Evolutionary conservation across 1,140 invertebrate species (phyloP).

Genomic region (Pinna nobilis): DNA sequence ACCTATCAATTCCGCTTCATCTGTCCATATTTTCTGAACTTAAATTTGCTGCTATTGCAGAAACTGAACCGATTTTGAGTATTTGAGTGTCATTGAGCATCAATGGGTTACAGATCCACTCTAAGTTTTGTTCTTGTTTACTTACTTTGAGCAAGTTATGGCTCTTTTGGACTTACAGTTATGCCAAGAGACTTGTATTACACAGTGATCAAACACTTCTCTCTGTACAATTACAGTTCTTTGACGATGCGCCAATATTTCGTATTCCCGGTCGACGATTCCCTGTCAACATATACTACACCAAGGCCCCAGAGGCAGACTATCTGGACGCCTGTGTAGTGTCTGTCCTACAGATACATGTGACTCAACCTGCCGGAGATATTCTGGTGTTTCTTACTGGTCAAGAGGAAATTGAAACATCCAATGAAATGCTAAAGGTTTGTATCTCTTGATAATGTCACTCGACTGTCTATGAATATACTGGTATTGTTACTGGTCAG

Average conservation of each 20-base stretch:
- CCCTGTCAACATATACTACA: slow-evolving; percentile 98
- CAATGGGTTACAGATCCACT: no score
- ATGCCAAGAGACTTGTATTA: neutral
- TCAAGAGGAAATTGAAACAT: slow-evolving; percentile 96
- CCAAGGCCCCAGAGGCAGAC: slow-evolving; percentile 97
- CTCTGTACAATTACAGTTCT: slow-evolving; percentile 80
- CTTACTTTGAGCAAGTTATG: no score
- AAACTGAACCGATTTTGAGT: no score
- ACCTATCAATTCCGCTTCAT: no score
- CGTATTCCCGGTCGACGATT: slow-evolving; percentile 91
- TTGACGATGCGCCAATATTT: slow-evolving; percentile 99
- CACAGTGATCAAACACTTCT: no score
- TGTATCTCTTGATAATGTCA: slow-evolving; percentile 4
- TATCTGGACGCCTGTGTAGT: slow-evolving; percentile 98
- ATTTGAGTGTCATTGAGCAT: no score
- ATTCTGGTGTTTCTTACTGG: slow-evolving; percentile 98
- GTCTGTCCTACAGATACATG: slow-evolving; percentile 97
- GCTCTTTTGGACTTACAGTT: no score
- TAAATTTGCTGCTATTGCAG: no score
- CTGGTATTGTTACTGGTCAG: slow-evolving; percentile 74
- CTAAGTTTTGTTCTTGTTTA: no score
- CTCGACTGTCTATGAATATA: neutral
- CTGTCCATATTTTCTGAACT: no score
- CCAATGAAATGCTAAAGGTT: slow-evolving; percentile 89
- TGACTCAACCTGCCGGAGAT: slow-evolving; percentile 92